Evolutionary conservation across 2,888 invertebrate species (phyloP).

Genomic region (Drosophila mimetica): DNA sequence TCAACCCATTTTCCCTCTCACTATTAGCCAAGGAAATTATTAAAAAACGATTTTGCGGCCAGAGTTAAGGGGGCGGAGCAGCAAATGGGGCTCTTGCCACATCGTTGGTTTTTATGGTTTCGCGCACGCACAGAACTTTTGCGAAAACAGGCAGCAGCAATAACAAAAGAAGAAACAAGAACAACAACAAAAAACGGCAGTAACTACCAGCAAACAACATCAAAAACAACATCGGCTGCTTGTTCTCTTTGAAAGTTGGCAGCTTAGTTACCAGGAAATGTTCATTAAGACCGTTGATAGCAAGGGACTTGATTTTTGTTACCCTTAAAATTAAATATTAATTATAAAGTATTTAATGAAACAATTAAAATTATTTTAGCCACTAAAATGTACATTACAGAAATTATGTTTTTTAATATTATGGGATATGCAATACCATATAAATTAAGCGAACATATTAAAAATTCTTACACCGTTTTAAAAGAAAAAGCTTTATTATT

Average conservation of each 20-base stretch:
- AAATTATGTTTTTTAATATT: no score
- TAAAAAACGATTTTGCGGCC: slow-evolving; percentile 78
- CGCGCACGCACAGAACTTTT: slow-evolving; percentile 79
- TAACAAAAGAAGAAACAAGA: slow-evolving; percentile 34
- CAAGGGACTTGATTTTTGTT: not conserved
- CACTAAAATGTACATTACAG: no score
- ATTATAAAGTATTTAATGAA: no score
- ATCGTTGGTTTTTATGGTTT: slow-evolving; percentile 80
- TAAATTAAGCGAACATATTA: no score
- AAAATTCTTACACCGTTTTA: no score
- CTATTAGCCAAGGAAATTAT: slow-evolving; percentile 53
- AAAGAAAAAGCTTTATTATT: no score
- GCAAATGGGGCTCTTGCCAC: slow-evolving; percentile 74
- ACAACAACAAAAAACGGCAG: slow-evolving; percentile 33
- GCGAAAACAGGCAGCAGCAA: slow-evolving; percentile 37
- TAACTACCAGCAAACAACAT: slow-evolving; percentile 41
- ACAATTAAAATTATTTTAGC: no score
- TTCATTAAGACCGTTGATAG: not conserved
- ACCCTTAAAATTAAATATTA: not conserved
- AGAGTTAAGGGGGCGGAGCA: slow-evolving; percentile 20
- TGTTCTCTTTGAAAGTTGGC: slow-evolving; percentile 40
- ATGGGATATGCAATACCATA: no score
- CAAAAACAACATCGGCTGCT: slow-evolving; percentile 54
- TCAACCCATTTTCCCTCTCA: slow-evolving; percentile 15
- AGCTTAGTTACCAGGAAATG: slow-evolving; percentile 12